These are phyloP conservation scores for Pheosia tremula DNA, from an alignment of 2,888 invertebrate genomes.

Conservation along the genomic window DNA sequence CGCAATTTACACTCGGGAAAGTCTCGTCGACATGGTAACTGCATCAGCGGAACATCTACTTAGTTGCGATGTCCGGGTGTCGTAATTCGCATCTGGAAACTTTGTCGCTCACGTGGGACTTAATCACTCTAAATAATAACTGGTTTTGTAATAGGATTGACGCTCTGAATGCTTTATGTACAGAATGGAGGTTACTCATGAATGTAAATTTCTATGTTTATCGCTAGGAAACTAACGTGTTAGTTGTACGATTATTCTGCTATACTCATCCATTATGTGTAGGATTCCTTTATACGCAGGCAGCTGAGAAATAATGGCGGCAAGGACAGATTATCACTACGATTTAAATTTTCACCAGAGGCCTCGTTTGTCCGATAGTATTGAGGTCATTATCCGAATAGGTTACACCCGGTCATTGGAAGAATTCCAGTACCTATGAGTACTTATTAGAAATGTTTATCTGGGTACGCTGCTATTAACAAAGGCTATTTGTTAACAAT, in stretches of 20 bases:
- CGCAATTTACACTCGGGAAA: slow-evolving; percentile 29
- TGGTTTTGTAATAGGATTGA: slow-evolving; percentile 8
- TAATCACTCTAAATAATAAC: slow-evolving; percentile 16
- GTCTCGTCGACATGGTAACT: slow-evolving; percentile 43
- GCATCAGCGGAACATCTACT: slow-evolving; percentile 36
- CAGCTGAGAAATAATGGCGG: background rate
- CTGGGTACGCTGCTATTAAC: background rate
- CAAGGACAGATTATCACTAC: background rate
- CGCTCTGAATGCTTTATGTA: background rate
- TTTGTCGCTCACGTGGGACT: slow-evolving; percentile 21
- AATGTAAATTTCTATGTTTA: background rate
- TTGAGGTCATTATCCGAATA: slow-evolving; percentile 2
- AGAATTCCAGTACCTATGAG: background rate
- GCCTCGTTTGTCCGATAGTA: background rate
- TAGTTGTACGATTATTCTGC: too few relatives aligned
- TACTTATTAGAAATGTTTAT: background rate
- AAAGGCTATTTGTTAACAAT: background rate
- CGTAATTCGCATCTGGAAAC: slow-evolving; percentile 27
- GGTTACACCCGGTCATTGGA: background rate
- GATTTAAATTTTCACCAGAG: background rate
- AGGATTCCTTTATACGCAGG: background rate
- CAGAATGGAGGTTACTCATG: background rate
- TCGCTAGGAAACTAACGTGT: too few relatives aligned
- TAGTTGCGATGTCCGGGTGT: slow-evolving; percentile 15
- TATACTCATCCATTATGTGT: too few relatives aligned